Conservation (phyloP, 2,113 vertebrate genomes). For the Anarhynchus alexandrinus region DNA sequence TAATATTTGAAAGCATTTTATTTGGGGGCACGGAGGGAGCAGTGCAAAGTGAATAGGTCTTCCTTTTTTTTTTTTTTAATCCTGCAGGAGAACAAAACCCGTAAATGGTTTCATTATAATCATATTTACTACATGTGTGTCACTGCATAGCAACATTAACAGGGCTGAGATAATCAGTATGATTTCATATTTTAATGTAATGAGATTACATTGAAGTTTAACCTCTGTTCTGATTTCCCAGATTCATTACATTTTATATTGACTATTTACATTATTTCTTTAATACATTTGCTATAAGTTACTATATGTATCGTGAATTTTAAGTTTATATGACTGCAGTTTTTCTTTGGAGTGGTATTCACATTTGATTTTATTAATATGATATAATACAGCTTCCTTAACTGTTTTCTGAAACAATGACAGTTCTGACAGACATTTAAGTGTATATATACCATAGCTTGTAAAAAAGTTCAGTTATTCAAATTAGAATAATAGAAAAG, state of each 20-base stretch:
- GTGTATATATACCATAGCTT: neutral
- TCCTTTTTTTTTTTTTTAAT: neutral
- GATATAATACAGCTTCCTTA: neutral
- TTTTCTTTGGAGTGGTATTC: neutral
- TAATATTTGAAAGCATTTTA: neutral
- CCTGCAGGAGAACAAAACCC: neutral
- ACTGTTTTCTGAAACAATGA: neutral
- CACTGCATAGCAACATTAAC: neutral
- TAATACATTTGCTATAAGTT: neutral
- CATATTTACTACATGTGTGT: conserved; percentile 12
- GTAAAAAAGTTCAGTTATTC: neutral
- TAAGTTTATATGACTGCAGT: neutral
- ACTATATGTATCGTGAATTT: neutral
- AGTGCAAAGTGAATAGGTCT: neutral
- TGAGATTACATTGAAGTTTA: neutral
- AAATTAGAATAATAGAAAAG: neutral
- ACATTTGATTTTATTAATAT: neutral
- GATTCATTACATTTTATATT: neutral
- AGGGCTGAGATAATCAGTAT: conserved; percentile 2
- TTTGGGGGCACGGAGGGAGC: neutral
- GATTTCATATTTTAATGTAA: conserved; percentile 31
- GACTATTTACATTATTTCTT: neutral
- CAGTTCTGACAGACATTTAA: neutral
- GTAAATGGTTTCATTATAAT: neutral
- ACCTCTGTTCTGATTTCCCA: neutral